Conservation (phyloP, 2,797 vertebrate species). For the Melanotaenia parkinsoni region DNA sequence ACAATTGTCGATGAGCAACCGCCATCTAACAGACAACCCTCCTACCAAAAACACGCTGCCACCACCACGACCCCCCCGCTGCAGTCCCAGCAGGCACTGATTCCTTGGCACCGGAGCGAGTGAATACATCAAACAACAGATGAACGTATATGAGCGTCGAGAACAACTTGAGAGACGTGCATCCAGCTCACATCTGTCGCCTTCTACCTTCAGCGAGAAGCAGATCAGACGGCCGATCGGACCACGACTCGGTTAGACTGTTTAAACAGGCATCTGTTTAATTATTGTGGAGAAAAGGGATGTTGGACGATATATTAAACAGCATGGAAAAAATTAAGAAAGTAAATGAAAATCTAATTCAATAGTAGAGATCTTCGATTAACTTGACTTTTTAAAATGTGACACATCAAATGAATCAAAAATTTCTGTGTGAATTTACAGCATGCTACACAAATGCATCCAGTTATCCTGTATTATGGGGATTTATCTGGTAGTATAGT, state of each 20-base stretch:
- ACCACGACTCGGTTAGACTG: neutral
- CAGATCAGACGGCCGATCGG: constrained; percentile 17
- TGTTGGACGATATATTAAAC: neutral
- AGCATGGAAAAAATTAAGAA: no score
- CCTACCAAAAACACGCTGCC: neutral
- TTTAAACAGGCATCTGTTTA: neutral
- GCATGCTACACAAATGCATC: no score
- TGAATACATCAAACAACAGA: constrained; percentile 79
- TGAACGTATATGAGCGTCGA: constrained; percentile 69
- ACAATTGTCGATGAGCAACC: constrained; percentile 70
- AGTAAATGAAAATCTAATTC: no score
- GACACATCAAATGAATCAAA: no score
- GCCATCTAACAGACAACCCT: constrained; percentile 42
- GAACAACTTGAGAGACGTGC: constrained; percentile 58
- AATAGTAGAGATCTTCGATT: no score
- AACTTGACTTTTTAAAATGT: no score
- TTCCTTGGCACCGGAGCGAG: constrained; percentile 69
- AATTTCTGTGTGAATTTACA: no score
- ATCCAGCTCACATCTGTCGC: constrained; percentile 68
- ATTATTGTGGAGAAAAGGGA: neutral
- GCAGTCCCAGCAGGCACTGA: constrained; percentile 69
- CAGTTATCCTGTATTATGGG: no score
- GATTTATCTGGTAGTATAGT: no score
- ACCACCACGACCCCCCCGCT: neutral
- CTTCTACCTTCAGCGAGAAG: constrained; percentile 43